A percentile compares a stretch with the other conserved stretches of the same genome.
Conservation (phyloP, 2,113 vertebrate species). For the Argyrosomus japonicus region DNA sequence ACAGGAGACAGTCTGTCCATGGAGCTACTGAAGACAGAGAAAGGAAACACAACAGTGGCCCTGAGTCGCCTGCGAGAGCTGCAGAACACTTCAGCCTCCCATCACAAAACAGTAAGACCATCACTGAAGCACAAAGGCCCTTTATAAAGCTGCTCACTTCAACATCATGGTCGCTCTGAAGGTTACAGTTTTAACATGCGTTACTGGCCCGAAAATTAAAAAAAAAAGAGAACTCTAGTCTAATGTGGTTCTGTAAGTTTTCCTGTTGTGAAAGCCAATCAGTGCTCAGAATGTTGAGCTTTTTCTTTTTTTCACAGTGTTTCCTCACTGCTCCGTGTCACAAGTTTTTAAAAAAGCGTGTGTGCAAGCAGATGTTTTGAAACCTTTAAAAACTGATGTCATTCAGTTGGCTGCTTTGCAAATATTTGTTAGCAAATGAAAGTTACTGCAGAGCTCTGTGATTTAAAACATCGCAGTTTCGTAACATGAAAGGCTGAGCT, state of each 20-base stretch:
- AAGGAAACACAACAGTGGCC: constrained; percentile 90
- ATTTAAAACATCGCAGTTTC: too few species aligned
- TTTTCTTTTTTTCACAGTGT: too few species aligned
- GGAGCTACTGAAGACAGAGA: constrained; percentile 93
- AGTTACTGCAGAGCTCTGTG: too few species aligned
- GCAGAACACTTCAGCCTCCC: constrained; percentile 86
- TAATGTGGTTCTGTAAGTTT: neutral
- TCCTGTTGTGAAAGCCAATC: neutral
- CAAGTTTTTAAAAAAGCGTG: neutral
- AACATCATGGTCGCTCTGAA: too few species aligned
- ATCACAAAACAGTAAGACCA: constrained; percentile 89
- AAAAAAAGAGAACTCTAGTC: neutral
- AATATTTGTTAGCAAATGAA: neutral
- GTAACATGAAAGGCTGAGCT: too few species aligned
- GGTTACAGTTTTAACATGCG: neutral
- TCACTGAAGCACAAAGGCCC: neutral
- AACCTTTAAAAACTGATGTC: neutral
- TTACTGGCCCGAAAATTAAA: neutral
- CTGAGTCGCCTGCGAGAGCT: constrained; percentile 87
- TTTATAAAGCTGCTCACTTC: neutral
- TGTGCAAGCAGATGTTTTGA: neutral
- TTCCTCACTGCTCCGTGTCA: too few species aligned
- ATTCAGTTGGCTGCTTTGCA: neutral
- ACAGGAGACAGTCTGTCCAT: constrained; percentile 95
- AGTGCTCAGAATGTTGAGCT: too few species aligned